Conservation (phyloP, 2,888 invertebrate species). For the Agrotis ipsilon region DNA sequence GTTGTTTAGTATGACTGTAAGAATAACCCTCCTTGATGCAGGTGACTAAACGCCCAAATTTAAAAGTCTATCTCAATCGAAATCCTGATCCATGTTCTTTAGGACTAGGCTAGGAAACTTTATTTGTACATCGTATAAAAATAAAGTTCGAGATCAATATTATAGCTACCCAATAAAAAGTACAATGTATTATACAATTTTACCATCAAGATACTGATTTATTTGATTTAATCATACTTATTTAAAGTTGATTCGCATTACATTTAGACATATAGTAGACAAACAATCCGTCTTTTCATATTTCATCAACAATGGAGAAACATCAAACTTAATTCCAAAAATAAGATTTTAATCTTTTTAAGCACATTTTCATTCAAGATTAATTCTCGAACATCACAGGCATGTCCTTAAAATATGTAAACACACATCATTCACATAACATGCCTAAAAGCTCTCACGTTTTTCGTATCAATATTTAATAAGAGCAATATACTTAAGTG, state of each 20-base stretch:
- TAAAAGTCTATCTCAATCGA: no score
- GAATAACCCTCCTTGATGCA: background rate
- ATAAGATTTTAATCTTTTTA: conserved; percentile 36
- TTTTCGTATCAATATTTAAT: conserved; percentile 70
- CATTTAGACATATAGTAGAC: background rate
- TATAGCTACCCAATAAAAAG: no score
- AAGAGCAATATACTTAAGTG: conserved; percentile 69
- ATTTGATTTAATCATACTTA: no score
- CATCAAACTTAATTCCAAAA: background rate
- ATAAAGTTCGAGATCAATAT: no score
- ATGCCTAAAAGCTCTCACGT: conserved; percentile 54
- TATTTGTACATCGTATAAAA: no score
- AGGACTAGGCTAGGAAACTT: no score
- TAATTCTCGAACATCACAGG: conserved; percentile 40
- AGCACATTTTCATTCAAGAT: conserved; percentile 33
- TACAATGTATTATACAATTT: no score
- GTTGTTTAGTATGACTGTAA: background rate
- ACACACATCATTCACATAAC: conserved; percentile 46
- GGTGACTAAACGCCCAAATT: no score
- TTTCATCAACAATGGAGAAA: background rate
- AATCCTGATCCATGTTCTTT: no score
- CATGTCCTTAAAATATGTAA: conserved; percentile 41
- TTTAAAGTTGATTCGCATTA: no score
- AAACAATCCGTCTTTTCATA: background rate
- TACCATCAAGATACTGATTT: no score